phyloP scores from a whole-genome alignment of 2,888 invertebrate species.

The Conistra vaccinii region DNA sequence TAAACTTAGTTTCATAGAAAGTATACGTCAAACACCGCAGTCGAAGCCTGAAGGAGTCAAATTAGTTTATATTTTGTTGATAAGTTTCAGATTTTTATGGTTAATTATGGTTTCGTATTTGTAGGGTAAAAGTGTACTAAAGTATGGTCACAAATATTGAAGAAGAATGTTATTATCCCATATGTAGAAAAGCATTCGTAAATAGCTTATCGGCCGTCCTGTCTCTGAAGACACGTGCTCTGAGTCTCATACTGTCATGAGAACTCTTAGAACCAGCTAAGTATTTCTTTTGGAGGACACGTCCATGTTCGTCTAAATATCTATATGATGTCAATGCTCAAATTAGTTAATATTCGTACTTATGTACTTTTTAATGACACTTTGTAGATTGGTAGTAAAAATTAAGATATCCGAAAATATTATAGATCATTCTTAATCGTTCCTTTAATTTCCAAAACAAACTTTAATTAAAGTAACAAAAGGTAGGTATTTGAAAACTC shows the following conservation, averaged over 20 bases:
- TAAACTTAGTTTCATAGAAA: slow-evolving; percentile 66
- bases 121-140: not conserved
- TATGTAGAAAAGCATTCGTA: not conserved
- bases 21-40: slow-evolving; percentile 58
- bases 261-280: not conserved
- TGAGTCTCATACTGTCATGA: not conserved
- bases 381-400: not conserved
- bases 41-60: slow-evolving; percentile 40
- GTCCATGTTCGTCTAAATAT: not conserved
- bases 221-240: not conserved
- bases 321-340: not conserved
- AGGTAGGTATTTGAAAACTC: slow-evolving; percentile 19
- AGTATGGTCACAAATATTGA: too few species aligned
- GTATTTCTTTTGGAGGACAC: not conserved
- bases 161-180: not conserved
- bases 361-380: not conserved
- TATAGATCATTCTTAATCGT: not conserved
- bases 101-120: not conserved
- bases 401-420: not conserved
- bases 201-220: not conserved
- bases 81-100: slow-evolving; percentile 17
- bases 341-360: not conserved
- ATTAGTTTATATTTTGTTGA: slow-evolving; percentile 52
- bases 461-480: not conserved
- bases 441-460: not conserved